A percentile compares a stretch with the other conserved stretches of the same genome.
Evolutionary conservation across 2,113 vertebrate species (phyloP).

Genomic region (Python bivittatus): DNA sequence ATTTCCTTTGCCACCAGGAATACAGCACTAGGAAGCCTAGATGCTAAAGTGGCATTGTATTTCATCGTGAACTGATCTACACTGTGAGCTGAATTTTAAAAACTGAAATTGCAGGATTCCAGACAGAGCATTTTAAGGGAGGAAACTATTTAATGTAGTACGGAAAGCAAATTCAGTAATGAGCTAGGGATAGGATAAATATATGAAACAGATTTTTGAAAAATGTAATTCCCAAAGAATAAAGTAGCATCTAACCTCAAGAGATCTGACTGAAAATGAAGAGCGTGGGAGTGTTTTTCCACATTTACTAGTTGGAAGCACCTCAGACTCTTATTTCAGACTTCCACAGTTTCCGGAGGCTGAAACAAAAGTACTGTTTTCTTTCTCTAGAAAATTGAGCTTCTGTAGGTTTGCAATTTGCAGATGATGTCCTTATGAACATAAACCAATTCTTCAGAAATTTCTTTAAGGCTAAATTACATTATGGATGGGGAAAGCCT

Average conservation of each 20-base stretch:
- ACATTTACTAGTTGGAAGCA: background rate
- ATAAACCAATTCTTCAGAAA: background rate
- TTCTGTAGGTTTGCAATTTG: background rate
- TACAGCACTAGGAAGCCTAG: background rate
- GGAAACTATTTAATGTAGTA: background rate
- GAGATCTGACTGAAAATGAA: background rate
- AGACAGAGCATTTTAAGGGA: background rate
- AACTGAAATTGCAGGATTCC: background rate
- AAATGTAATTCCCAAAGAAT: background rate
- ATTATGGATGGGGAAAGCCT: background rate
- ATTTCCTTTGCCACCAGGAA: background rate
- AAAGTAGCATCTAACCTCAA: background rate
- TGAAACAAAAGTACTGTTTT: background rate
- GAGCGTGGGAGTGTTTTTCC: background rate
- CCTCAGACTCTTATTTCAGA: background rate
- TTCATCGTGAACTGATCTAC: background rate
- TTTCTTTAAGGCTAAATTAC: background rate
- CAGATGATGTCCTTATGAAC: background rate
- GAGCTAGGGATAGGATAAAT: background rate
- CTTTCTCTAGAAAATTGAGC: background rate
- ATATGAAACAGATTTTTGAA: background rate
- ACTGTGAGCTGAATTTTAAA: background rate
- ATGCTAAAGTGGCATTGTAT: background rate
- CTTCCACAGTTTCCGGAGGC: background rate
- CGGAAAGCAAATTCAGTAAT: background rate